Evolutionary conservation across 2,888 invertebrate species (phyloP).

Genomic region (Ypsolopha scabrella): DNA sequence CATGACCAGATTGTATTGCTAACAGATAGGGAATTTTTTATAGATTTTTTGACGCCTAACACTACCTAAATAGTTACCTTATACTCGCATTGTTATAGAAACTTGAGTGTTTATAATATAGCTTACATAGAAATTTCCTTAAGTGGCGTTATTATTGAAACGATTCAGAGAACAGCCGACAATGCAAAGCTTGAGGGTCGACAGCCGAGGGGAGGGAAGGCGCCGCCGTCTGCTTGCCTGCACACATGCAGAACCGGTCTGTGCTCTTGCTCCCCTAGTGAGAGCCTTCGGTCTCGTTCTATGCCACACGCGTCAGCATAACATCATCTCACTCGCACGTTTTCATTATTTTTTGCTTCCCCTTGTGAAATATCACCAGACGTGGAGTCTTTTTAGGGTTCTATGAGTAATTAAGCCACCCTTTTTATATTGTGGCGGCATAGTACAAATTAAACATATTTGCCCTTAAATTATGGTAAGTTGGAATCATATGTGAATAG

Average conservation of each 20-base stretch:
- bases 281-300: constrained; percentile 45
- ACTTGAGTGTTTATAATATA: not conserved
- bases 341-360: constrained; percentile 66
- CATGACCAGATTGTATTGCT: constrained; percentile 4
- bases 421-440: not conserved
- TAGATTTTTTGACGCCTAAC: too few species aligned
- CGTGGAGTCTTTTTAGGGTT: constrained; percentile 51
- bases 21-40: too few species aligned
- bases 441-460: too few species aligned
- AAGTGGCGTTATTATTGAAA: constrained; percentile 43
- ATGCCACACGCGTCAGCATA: constrained; percentile 53
- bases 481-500: too few species aligned
- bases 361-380: constrained; percentile 61
- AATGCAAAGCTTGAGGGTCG: constrained; percentile 61
- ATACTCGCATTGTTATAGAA: too few species aligned
- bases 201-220: constrained; percentile 56
- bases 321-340: constrained; percentile 50
- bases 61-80: too few species aligned
- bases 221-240: constrained; percentile 47
- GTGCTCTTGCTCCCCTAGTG: constrained; percentile 59
- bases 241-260: constrained; percentile 68
- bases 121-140: not conserved
- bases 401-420: constrained; percentile 34
- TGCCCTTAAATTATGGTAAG: too few species aligned
- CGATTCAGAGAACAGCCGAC: constrained; percentile 54